phyloP scores from a whole-genome alignment of 2,113 vertebrate genomes.

The Gnathonemus longibarbis region DNA sequence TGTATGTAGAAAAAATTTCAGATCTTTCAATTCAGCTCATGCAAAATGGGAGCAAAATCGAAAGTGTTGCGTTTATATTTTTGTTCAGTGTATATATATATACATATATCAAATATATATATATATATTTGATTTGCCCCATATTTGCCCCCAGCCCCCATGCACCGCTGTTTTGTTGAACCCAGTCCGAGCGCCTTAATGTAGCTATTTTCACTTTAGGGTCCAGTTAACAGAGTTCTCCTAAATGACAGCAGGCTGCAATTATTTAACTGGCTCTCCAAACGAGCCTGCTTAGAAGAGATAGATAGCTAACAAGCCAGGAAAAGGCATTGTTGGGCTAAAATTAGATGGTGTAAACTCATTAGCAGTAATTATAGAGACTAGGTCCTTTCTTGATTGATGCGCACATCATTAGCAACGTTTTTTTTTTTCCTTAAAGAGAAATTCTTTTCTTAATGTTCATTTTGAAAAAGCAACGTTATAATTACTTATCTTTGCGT shows the following conservation, averaged over 20 bases:
- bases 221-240: neutral
- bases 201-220: neutral
- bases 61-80: too few relatives aligned
- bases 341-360: slow-evolving; percentile 24
- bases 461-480: neutral
- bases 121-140: neutral
- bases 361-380: slow-evolving; percentile 34
- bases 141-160: neutral
- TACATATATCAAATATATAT: too few relatives aligned
- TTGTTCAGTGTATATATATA: neutral
- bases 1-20: too few relatives aligned
- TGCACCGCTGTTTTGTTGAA: neutral
- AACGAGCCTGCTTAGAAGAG: slow-evolving; percentile 15
- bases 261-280: slow-evolving; percentile 5
- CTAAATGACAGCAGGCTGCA: neutral
- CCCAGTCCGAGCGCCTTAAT: neutral
- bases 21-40: too few relatives aligned
- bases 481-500: neutral
- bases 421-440: neutral
- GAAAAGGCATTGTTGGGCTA: slow-evolving; percentile 21
- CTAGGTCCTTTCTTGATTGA: neutral
- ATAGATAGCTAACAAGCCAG: slow-evolving; percentile 6
- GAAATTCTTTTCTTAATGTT: neutral
- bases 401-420: neutral
- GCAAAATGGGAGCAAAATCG: too few relatives aligned